These are phyloP conservation scores for Poeciliopsis occidentalis DNA, from an alignment of 2,113 vertebrate species.

Conservation along the genomic window DNA sequence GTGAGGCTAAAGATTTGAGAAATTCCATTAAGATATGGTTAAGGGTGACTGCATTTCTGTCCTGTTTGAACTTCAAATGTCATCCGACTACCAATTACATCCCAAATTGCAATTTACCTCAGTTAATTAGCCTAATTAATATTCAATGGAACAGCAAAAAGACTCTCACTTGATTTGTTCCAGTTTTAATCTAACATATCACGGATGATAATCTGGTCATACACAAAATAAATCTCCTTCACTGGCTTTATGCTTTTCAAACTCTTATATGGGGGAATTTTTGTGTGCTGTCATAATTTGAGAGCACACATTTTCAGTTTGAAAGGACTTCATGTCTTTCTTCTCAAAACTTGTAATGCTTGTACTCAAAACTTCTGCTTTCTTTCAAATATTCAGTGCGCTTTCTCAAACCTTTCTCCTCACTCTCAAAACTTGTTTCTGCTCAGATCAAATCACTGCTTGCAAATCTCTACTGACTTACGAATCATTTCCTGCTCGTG, in stretches of 20 bases:
- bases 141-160: conserved; percentile 81
- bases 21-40: conserved; percentile 70
- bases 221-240: conserved; percentile 63
- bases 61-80: conserved; percentile 80
- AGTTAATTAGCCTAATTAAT: conserved; percentile 84
- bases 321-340: too few species aligned
- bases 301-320: too few species aligned
- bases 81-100: conserved; percentile 79
- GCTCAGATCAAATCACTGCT: too few species aligned
- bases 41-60: conserved; percentile 69
- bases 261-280: conserved; percentile 1
- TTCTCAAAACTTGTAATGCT: too few species aligned
- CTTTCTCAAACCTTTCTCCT: too few species aligned
- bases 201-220: conserved; percentile 75
- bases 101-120: conserved; percentile 82
- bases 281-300: too few species aligned
- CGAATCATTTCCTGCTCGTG: too few species aligned
- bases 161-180: conserved; percentile 80
- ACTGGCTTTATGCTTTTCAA: conserved; percentile 42
- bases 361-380: too few species aligned
- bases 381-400: too few species aligned
- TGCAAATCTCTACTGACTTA: too few species aligned
- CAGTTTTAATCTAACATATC: conserved; percentile 84
- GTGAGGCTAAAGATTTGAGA: conserved; percentile 62
- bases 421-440: too few species aligned